Conservation (phyloP, 2,888 invertebrate genomes). For the Oligia fasciuncula region DNA sequence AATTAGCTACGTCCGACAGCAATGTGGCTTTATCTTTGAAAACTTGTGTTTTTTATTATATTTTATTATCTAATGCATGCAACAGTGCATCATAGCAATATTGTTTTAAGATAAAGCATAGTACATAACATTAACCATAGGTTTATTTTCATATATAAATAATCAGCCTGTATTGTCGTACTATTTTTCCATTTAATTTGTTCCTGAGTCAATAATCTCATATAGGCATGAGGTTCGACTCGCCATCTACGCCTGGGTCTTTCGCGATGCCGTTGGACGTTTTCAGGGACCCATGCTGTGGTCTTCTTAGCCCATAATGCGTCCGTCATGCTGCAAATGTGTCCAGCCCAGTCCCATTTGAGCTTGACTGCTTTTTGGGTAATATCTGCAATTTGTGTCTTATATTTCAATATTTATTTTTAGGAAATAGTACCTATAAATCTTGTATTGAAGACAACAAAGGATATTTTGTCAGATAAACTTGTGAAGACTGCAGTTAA, state of each 20-base stretch:
- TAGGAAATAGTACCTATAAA: constrained; percentile 91
- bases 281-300: no score
- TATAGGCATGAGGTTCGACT: background rate
- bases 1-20: background rate
- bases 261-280: background rate
- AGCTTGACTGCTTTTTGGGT: background rate
- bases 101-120: background rate
- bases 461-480: constrained; percentile 89
- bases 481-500: constrained; percentile 88
- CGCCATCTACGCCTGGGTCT: background rate
- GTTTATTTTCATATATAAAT: no score
- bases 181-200: no score
- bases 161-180: background rate
- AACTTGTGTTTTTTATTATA: background rate
- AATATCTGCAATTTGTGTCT: background rate
- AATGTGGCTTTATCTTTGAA: background rate
- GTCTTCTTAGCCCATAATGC: background rate
- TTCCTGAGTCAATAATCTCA: background rate
- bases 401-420: constrained; percentile 59
- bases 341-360: background rate
- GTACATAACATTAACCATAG: background rate
- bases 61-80: background rate
- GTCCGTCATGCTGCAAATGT: background rate
- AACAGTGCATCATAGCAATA: background rate
- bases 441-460: constrained; percentile 91